These are phyloP conservation scores for Megastigmus dorsalis DNA, from an alignment of 2,888 invertebrate species.

Conservation along the genomic window DNA sequence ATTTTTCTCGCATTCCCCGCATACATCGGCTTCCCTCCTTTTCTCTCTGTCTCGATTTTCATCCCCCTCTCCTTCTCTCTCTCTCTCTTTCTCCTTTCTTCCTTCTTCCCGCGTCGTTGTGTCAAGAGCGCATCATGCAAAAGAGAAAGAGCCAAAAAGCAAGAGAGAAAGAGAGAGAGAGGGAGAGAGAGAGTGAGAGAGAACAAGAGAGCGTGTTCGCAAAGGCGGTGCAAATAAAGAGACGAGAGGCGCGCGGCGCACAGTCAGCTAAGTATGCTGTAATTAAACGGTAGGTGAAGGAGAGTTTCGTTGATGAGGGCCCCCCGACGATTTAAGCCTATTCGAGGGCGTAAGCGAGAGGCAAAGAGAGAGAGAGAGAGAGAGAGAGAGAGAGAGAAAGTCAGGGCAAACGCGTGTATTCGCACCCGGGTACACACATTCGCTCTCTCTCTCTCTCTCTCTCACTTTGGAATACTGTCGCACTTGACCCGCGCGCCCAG, in stretches of 20 bases:
- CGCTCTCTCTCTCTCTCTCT: not conserved
- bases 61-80: not conserved
- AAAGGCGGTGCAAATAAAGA: constrained; percentile 57
- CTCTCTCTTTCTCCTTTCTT: not conserved
- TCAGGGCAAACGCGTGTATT: constrained; percentile 55
- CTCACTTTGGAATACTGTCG: constrained; percentile 57
- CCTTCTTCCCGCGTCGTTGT: constrained; percentile 11
- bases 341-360: too few relatives aligned
- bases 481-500: constrained; percentile 60
- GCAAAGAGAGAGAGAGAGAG: constrained; percentile 45
- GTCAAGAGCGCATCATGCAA: constrained; percentile 31
- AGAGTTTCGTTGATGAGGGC: constrained; percentile 68
- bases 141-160: not conserved
- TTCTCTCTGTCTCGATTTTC: too few relatives aligned
- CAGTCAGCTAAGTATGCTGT: constrained; percentile 59
- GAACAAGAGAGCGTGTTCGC: constrained; percentile 6
- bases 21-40: too few relatives aligned
- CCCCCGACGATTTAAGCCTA: constrained; percentile 67
- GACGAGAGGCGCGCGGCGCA: constrained; percentile 43
- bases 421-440: constrained; percentile 55
- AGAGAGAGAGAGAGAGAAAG: constrained; percentile 33
- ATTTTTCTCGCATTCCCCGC: constrained; percentile 27
- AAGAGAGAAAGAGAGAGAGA: constrained; percentile 45
- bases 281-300: constrained; percentile 69
- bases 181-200: constrained; percentile 51